Base-by-base conservation (phyloP, 1,140 invertebrate genomes). In the Cepaea nemoralis region DNA sequence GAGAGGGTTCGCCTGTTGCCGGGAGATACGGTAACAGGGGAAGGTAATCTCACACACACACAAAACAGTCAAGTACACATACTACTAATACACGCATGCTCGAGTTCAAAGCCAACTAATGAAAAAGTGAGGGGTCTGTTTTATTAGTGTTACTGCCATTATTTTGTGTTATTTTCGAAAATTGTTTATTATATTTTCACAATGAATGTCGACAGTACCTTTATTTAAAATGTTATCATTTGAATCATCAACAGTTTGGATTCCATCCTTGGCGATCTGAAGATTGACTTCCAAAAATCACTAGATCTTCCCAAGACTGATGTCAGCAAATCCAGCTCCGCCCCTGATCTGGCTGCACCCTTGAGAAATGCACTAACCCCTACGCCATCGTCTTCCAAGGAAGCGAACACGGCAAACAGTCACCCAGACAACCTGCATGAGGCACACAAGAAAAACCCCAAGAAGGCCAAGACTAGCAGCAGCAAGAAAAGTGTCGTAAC, bases 401-500 rank as follows among this genome's bases (percentile, higher is more conserved):
- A 27, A 8, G 6, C 6, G 10, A 24, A 22, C 75, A 10, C 35
- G 10, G 19, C 59, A 19, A 48, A 12, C 37, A 69, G 63, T 16
- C 77, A 79, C 2, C n/a, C 77, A 37, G 63, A 19, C 39, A 35
- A 77, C 35, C 39, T 79, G 22, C 24, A 79, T 37, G 66, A 79
- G 5, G 6, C 24, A 42, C 77, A 69, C n/a, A 50, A 45, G 24
- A 10, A 33, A 10, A 35, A 0, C 0, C 66, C 50, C 59, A 63
- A 10, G 16, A 45, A 59, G 27, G 22, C 75, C 35, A 66, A 40
- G 39, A 66, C 33, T n/a, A 77, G 1, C 1, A 73, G 31, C 48
- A 77, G 55, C 12, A n/a, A n/a, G n/a, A n/a, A n/a, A n/a, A 69
- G 77, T 35, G 31, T 79, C 19, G 77, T 79, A 37, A 79, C 19